Percentiles rank a stretch among this genome's conserved stretches.
These are phyloP conservation scores for Atta texana DNA, from an alignment of 1,140 invertebrate genomes.

Conservation along the genomic window DNA sequence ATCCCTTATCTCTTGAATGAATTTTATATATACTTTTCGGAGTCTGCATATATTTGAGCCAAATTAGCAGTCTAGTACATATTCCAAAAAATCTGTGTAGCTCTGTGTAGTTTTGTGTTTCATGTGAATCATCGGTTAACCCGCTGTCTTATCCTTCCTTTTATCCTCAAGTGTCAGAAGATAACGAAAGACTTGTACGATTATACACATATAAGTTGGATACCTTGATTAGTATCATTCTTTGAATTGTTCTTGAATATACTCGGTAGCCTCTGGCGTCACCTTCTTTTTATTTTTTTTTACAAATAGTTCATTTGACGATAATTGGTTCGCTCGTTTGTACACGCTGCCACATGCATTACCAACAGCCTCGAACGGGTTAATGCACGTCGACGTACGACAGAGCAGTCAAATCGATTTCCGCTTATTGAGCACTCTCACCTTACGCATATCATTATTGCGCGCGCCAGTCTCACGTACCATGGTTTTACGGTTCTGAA, in stretches of 20 bases:
- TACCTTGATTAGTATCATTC: slow-evolving; percentile 41
- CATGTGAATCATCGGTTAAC: not conserved
- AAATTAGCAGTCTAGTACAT: no score
- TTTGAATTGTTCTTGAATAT: slow-evolving; percentile 18
- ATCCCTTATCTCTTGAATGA: no score
- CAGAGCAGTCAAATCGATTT: slow-evolving; percentile 68
- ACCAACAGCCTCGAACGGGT: slow-evolving; percentile 31
- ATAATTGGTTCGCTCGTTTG: slow-evolving; percentile 37
- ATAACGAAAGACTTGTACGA: not conserved
- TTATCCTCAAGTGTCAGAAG: not conserved
- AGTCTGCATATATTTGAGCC: no score
- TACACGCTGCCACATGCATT: slow-evolving; percentile 21
- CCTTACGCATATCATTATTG: slow-evolving; percentile 70
- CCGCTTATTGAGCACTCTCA: slow-evolving; percentile 60
- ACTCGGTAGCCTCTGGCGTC: not conserved
- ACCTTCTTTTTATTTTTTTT: not conserved
- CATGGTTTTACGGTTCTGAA: slow-evolving; percentile 66
- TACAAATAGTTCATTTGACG: slow-evolving; percentile 42
- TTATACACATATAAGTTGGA: not conserved
- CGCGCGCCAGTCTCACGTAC: slow-evolving; percentile 54
- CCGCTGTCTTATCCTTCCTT: not conserved
- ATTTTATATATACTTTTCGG: no score
- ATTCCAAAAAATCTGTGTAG: no score
- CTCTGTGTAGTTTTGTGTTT: not conserved
- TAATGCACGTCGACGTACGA: slow-evolving; percentile 61